These are phyloP conservation scores for Arremon brunneinucha DNA, from an alignment of 2,797 vertebrate species.

Conservation along the genomic window DNA sequence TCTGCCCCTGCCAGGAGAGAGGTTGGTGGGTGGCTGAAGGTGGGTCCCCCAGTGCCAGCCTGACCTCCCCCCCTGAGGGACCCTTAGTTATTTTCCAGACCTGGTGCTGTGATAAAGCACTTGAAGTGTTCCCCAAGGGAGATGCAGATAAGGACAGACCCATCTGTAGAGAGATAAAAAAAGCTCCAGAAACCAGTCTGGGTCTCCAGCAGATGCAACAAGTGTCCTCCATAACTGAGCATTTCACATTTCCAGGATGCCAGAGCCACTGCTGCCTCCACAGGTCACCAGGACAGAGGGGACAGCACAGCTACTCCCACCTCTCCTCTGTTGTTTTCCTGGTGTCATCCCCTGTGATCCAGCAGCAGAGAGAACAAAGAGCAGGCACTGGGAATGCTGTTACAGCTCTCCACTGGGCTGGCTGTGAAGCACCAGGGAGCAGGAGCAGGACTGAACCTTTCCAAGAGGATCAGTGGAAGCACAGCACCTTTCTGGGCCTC, in stretches of 20 bases:
- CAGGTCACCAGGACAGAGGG: neutral
- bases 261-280: neutral
- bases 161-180: neutral
- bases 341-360: accelerated
- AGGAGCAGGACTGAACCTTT: neutral
- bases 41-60: neutral
- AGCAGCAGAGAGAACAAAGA: neutral
- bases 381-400: neutral
- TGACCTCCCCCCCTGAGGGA: neutral
- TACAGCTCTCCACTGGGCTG: neutral
- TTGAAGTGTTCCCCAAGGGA: neutral
- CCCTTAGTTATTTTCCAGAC: neutral
- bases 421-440: neutral
- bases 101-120: neutral
- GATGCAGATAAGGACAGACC: neutral
- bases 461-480: neutral
- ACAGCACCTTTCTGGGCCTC: neutral
- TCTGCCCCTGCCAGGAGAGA: neutral
- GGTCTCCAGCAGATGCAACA: neutral
- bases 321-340: neutral
- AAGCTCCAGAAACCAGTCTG: neutral
- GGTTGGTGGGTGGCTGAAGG: neutral
- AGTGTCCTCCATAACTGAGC: neutral
- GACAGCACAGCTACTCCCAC: neutral
- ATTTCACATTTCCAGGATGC: neutral